These are phyloP conservation scores for Toxostoma redivivum DNA, from an alignment of 2,113 vertebrate species.

Conservation along the genomic window DNA sequence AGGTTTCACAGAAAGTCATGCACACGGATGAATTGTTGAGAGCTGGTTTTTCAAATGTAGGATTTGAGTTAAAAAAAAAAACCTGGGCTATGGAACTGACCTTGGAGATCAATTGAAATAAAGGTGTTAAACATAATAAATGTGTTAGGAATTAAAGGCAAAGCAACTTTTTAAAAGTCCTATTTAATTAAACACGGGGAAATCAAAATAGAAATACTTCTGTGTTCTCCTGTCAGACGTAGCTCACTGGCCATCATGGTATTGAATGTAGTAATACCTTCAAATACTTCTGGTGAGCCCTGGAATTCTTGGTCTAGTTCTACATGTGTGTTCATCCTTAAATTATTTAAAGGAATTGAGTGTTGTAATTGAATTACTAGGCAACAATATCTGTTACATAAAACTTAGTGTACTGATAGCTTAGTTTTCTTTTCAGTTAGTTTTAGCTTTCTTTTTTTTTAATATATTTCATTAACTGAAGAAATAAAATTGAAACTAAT, in stretches of 20 bases:
- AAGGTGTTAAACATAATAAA: neutral
- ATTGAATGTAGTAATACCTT: neutral
- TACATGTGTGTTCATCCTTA: neutral
- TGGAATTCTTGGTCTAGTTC: neutral
- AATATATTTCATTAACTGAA: neutral
- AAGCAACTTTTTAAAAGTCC: neutral
- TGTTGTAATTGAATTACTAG: neutral
- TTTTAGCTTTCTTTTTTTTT: neutral
- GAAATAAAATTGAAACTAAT: neutral
- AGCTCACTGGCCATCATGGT: neutral
- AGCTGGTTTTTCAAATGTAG: neutral
- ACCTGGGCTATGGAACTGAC: neutral
- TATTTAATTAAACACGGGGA: neutral
- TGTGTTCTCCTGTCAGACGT: neutral
- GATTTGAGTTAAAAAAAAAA: neutral
- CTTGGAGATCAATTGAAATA: neutral
- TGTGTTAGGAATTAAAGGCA: neutral
- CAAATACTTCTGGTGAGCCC: neutral
- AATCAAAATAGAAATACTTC: neutral
- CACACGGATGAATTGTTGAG: neutral
- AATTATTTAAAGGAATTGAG: neutral
- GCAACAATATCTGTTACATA: neutral
- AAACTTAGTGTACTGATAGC: neutral
- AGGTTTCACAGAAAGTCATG: neutral
- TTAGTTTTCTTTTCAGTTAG: neutral